Base-by-base conservation (phyloP, 2,888 invertebrate genomes). In the Caenorhabditis sp. region DNA sequence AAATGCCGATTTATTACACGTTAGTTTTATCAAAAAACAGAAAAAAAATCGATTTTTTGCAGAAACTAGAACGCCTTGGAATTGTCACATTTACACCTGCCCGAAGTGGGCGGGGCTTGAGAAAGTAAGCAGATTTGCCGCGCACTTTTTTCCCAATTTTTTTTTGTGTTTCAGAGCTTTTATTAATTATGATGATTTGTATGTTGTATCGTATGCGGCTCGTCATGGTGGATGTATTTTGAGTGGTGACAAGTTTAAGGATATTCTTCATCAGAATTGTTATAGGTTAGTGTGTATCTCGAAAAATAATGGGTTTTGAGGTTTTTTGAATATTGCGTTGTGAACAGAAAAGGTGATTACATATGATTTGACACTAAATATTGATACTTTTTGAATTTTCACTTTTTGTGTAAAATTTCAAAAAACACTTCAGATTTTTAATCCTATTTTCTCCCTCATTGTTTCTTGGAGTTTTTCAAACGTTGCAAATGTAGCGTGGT, bases 181-280 rank as follows among this genome's bases (percentile, higher is more conserved):
- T 68, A 79, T 81, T 69, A 83, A 83, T 71, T 83, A 83, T 62
- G 83, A 83, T 62, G 83, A 83, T 65, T 77, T 83, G 59, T 82
- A 83, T 68, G 78, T 81, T 53, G 69, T 76, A 24, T 72, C 73
- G 60, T 70, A 80, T 63, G 82, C 83, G 12, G 72, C 78, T 10
- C 64, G 81, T 12, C 77, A 82, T 58, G 83, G 81, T 12, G 83
- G 83, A 23, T 69, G 71, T 53, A 78, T 82, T 58, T 62, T 83
- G n/a, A 79, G 79, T 36, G 79, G 82, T 23, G 83, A 83, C 65
- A 77, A 78, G 50, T 83, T 81, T 70, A 77, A 81, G 61, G 83
- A 83, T 68, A 81, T 83, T 63, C 70, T 81, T 21, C 62, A 71
- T 61, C 77, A 79, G 53, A 50, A 36, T 23, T 64, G 68, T 51